Conservation (phyloP, 1,140 invertebrate genomes). For the Chironomus tepperi region DNA sequence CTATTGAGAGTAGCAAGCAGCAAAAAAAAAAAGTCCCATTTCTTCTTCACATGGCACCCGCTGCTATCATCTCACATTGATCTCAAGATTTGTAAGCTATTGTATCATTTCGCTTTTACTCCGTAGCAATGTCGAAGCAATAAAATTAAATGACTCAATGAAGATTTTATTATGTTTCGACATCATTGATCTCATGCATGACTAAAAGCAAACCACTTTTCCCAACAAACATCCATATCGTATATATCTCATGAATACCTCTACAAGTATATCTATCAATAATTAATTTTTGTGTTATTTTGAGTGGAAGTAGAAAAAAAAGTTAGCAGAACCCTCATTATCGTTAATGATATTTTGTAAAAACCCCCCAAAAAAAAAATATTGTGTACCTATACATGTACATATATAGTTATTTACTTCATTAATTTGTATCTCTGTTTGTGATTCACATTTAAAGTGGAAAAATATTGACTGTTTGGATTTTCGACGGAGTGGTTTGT, state of each 20-base stretch:
- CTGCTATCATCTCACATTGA: not conserved
- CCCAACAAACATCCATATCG: not conserved
- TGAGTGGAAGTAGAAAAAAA: not conserved
- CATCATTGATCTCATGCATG: not conserved
- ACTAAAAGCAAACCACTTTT: not conserved
- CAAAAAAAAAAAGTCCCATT: not conserved
- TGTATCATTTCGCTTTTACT: not conserved
- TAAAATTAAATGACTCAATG: constrained; percentile 14
- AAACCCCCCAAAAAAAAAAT: not conserved
- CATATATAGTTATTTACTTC: not conserved
- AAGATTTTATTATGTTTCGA: constrained; percentile 14
- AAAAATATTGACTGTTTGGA: no score
- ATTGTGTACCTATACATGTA: not conserved
- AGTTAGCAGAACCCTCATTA: not conserved
- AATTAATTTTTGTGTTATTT: constrained; percentile 9
- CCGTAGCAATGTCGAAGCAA: not conserved
- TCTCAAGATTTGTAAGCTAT: constrained; percentile 2
- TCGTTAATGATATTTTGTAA: constrained; percentile 8
- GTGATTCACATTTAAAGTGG: no score
- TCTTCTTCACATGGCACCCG: not conserved
- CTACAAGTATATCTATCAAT: not conserved
- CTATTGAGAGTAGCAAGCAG: no score
- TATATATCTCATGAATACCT: not conserved
- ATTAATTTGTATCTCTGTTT: not conserved
- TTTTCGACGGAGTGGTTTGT: no score